Evolutionary conservation across 2,888 invertebrate species (phyloP), one percentile per base, ranked within the genome.

Genomic region (Eupithecia pulchellata): DNA sequence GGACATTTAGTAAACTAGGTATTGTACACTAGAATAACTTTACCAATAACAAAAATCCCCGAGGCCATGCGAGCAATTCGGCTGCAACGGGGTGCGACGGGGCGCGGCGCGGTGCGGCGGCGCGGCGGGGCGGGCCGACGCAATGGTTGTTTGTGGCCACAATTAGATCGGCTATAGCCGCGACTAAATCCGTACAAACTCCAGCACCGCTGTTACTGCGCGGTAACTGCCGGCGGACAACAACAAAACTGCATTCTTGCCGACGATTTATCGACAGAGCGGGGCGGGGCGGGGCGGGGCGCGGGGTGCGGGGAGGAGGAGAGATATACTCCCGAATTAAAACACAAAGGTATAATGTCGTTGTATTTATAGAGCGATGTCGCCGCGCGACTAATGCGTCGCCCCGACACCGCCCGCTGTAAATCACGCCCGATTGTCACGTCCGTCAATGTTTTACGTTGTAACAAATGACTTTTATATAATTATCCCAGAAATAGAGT

Each of bases 291-390:
- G 13, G 36, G 70, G 58, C 34, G 72, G 58, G 57, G 80, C 75
- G 69, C 32, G 65, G 70, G 66, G 65, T n/a, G n/a, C n/a, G 69
- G 64, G 42, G 74, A 36, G 73, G 73, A 81, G 81, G 81, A 83
- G 80, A 82, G 83, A 83, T 85, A 82, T 84, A 87, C 79, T 80
- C 79, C 81, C 82, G 78, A 81, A 82, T 83, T 83, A 79, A 82
- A 84, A 82, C 79, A 89, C 89, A 89, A 89, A 89, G 89, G 88
- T 89, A 89, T 61, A 89, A 88, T 89, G 89, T 88, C 88, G 86
- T 76, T 76, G 78, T 87, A 88, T 87, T 82, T 84, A 84, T 86
- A 86, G 87, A 79, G 79, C 79, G 79, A 82, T 75, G 77, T 78
- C 75, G 78, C 79, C 78, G 78, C 77, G 74, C 77, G 77, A 82